Evolutionary conservation across 2,888 invertebrate genomes (phyloP), one percentile per base, ranked within the genome.

Genomic region (Orchesellides sinensis): DNA sequence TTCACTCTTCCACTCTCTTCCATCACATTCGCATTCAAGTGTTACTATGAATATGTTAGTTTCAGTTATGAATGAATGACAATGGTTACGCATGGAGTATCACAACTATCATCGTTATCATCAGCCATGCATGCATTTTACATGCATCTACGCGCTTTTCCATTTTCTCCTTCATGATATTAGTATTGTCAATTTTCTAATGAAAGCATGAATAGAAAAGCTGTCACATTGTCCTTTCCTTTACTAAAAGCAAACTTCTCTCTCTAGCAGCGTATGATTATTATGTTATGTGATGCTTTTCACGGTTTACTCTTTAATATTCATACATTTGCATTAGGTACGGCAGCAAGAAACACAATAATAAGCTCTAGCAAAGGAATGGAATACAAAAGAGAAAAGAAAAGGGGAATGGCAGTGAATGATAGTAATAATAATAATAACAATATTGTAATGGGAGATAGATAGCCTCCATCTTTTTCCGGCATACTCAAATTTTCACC

Each of bases 371-470:
- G 68, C 35, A 40, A 54, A n/a, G n/a, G n/a, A n/a, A n/a, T n/a
- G n/a, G n/a, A n/a, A 59, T 66, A 77, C 68, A 68, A 68, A 68
- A 68, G 77, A 14, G 32, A 49, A 66, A 65, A 59, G 75, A 77
- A 77, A 45, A 29, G 72, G 54, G 27, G 66, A 75, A 56, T 77
- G 77, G 45, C 77, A 69, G 68, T 14, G 77, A 68, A 61, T 59
- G 63, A 56, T 75, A 75, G 66, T 75, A 77, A 63, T 73, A 73
- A 73, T 73, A 25, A 66, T 66, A 25, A 68, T 77, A 29, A 59
- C 47, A 54, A 69, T 69, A 68, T 10, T 40, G 56, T 75, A 68
- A 56, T 66, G 54, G 65, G 54, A 68, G 25, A 66, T 65, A 66
- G 65, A 75, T 66, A 54, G 45, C 56, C 54, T 32, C 40, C 65